A percentile compares a stretch with the other conserved stretches of the same genome.
Evolutionary conservation across 2,888 invertebrate genomes (phyloP).

Genomic region (Thalpophila matura): DNA sequence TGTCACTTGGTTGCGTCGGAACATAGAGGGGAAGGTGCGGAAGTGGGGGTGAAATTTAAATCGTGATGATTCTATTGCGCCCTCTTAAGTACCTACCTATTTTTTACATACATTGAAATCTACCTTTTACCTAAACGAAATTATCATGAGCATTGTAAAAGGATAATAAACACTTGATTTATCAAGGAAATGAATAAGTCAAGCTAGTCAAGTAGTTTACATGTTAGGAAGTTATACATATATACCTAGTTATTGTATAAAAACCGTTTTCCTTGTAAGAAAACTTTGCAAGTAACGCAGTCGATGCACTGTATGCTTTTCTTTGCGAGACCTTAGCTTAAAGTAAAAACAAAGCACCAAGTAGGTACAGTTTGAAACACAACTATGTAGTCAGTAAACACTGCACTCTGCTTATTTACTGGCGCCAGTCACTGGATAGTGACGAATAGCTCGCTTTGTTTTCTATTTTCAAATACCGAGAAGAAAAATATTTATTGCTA

Average conservation of each 20-base stretch:
- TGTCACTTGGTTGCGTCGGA: too few species aligned
- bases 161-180: too few species aligned
- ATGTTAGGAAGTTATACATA: constrained; percentile 22
- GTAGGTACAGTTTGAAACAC: constrained; percentile 49
- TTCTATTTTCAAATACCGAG: constrained; percentile 30
- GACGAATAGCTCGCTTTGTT: constrained; percentile 20
- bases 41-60: too few species aligned
- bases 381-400: constrained; percentile 47
- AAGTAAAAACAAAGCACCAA: constrained; percentile 32
- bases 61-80: too few species aligned
- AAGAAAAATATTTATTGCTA: background rate
- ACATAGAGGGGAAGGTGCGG: too few species aligned
- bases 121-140: too few species aligned
- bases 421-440: constrained; percentile 29
- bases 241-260: too few species aligned
- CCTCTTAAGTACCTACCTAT: too few species aligned
- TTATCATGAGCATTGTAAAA: too few species aligned
- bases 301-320: constrained; percentile 22
- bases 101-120: too few species aligned
- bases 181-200: too few species aligned
- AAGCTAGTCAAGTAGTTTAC: background rate
- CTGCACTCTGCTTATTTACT: constrained; percentile 45
- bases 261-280: constrained; percentile 32
- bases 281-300: constrained; percentile 28
- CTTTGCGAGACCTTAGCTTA: constrained; percentile 24